Conservation (phyloP, 2,888 invertebrate species). For the Dryococelus australis region DNA sequence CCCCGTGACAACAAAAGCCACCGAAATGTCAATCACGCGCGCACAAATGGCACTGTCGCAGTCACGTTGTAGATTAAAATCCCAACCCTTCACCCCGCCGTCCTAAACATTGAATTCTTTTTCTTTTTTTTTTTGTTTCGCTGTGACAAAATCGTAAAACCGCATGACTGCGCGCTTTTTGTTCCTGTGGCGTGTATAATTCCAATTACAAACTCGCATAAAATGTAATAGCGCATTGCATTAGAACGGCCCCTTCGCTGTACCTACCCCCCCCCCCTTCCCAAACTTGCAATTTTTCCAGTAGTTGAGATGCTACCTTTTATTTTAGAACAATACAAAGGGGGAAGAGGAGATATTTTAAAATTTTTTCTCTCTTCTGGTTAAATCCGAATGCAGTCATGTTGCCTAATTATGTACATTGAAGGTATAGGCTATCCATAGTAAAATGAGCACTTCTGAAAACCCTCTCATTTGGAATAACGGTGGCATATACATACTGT, state of each 20-base stretch:
- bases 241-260: not conserved
- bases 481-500: too few species aligned
- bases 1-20: not conserved
- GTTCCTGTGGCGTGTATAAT: not conserved
- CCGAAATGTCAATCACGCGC: slow-evolving; percentile 16
- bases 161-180: not conserved
- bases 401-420: too few species aligned
- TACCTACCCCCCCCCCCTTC: not conserved
- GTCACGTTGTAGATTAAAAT: slow-evolving; percentile 1
- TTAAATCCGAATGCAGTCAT: too few species aligned
- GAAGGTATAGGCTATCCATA: too few species aligned
- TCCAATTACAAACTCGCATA: not conserved
- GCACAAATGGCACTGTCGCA: slow-evolving; percentile 2
- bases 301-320: not conserved
- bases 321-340: not conserved
- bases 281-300: not conserved
- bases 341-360: not conserved
- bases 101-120: not conserved
- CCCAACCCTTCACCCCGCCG: not conserved
- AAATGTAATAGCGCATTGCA: not conserved
- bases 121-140: not conserved
- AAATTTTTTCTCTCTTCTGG: too few species aligned
- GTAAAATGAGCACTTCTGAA: too few species aligned
- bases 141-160: not conserved
- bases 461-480: too few species aligned